Base-by-base conservation (phyloP, 2,113 vertebrate species). In the Trematocara stigmaticum region DNA sequence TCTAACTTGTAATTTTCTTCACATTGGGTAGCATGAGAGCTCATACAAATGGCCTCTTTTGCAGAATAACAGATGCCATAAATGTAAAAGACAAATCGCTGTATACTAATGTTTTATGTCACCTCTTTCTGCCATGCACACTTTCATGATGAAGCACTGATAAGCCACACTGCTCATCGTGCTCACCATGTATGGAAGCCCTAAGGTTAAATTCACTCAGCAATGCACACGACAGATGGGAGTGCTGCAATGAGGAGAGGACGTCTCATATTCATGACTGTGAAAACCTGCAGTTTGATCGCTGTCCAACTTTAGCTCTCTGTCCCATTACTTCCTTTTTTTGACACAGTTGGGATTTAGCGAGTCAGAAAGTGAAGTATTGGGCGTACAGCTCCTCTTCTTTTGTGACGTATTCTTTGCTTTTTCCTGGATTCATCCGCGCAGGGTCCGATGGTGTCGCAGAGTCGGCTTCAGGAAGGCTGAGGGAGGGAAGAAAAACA, bases 281-380 rank as follows among this genome's bases (percentile, higher is more conserved):
- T 64, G 78, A 35, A 79, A 88, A 84, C 29, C 38, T 88, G 64
- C 40, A 59, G 20, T 85, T 53, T 81, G 79, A 85, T 84, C 10
- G 16, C 59, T 59, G 84, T 78, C 81, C 56, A 76, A 81, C 89
- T 92, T 86, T 82, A 91, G 78, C 88, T 88, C 51, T 84, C 87
- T 89, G 93, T 91, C 92, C 87, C 93, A 85, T 64, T 87, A 18
- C 88, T 69, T 64, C 23, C 52, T 20, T 78, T 85, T 84, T 87
- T 92, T 51, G 57, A 91, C 82, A 88, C 45, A 88, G 45, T 81
- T 79, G 49, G 78, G 78, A 7, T 59, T 79, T 92, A 91, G 87
- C 80, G 59, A 4, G 82, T 95, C 93, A 96, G 94, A 96, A 96
- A 84, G 95, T 91, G 92, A 95, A 96, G 92, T 93, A 94, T 89